Conservation (phyloP, 1,140 invertebrate genomes). For the Bombus picipes region DNA sequence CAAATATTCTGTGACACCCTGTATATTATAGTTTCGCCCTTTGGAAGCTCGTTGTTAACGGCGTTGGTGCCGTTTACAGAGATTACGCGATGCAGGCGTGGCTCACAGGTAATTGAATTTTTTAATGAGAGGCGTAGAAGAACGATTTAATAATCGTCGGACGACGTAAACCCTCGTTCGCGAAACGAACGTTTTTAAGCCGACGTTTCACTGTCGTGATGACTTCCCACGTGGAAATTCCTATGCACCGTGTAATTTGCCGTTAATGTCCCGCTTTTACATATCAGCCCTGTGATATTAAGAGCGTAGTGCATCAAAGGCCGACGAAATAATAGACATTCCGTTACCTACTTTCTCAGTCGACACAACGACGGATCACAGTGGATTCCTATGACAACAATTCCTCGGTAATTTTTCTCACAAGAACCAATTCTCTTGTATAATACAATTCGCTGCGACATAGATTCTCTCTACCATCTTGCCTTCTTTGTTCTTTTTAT, state of each 20-base stretch:
- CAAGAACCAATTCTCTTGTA: background rate
- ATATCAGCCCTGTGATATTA: conserved; percentile 23
- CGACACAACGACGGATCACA: background rate
- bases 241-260: conserved; percentile 33
- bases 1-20: background rate
- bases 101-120: conserved; percentile 20
- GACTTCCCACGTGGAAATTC: background rate
- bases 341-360: conserved; percentile 35
- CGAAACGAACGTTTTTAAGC: background rate
- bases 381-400: background rate
- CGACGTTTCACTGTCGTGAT: background rate
- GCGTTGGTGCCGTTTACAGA: background rate
- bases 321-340: conserved; percentile 30
- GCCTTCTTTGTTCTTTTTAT: background rate
- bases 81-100: background rate
- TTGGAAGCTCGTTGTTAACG: background rate
- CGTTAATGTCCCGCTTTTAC: conserved; percentile 30
- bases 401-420: conserved; percentile 5
- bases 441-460: background rate
- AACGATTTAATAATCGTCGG: conserved; percentile 19
- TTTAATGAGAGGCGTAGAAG: background rate
- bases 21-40: background rate
- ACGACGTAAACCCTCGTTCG: background rate
- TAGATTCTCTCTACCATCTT: no score
- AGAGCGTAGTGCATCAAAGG: conserved; percentile 10